Conservation (phyloP, 2,113 vertebrate genomes). For the Hippolais icterina region DNA sequence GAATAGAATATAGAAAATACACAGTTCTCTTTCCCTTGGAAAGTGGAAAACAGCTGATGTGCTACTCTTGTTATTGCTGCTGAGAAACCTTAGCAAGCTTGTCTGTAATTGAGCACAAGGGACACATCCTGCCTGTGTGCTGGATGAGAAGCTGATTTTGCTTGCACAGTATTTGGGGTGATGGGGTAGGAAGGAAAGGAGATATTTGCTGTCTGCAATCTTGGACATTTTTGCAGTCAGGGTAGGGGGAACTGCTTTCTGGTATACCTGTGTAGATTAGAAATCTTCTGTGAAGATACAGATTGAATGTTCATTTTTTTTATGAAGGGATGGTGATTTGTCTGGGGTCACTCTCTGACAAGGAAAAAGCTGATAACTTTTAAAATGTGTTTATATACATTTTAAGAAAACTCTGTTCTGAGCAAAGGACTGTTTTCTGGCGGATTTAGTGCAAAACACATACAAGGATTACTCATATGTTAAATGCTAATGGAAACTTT, state of each 20-base stretch:
- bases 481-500: not conserved
- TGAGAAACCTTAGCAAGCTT: not conserved
- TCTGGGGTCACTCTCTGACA: not conserved
- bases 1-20: not conserved
- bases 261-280: not conserved
- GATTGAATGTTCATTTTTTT: not conserved
- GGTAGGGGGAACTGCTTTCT: accelerated
- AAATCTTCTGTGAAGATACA: not conserved
- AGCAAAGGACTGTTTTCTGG: not conserved
- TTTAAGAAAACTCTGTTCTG: not conserved
- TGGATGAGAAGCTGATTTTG: not conserved
- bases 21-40: not conserved
- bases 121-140: not conserved
- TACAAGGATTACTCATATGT: not conserved
- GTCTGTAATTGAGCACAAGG: not conserved
- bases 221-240: not conserved
- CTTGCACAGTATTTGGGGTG: not conserved
- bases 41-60: not conserved
- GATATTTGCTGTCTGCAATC: not conserved
- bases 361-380: not conserved
- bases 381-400: not conserved
- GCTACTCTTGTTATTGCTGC: not conserved
- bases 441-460: not conserved
- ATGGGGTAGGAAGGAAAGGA: not conserved
- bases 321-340: not conserved